Conservation (phyloP, 2,888 invertebrate genomes). For the Hydroisotoma schaefferi region DNA sequence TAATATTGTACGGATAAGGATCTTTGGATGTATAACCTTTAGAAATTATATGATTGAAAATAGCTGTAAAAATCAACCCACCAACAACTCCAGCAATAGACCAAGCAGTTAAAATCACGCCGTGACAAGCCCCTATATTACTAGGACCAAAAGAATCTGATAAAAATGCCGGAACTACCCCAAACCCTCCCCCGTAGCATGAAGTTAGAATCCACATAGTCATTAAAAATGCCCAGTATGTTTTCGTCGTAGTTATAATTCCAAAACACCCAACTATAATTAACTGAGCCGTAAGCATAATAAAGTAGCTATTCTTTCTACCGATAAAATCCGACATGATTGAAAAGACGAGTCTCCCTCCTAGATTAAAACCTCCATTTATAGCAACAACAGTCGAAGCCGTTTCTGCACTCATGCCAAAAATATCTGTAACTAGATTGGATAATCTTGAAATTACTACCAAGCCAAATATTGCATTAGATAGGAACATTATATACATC, state of each 20-base stretch:
- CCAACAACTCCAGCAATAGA: constrained; percentile 40
- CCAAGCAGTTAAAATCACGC: constrained; percentile 43
- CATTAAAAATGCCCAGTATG: constrained; percentile 38
- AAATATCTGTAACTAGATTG: constrained; percentile 43
- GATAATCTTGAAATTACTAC: constrained; percentile 43
- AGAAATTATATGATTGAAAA: constrained; percentile 21
- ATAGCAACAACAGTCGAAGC: constrained; percentile 42
- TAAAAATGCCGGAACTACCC: constrained; percentile 32
- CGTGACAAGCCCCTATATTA: constrained; percentile 43
- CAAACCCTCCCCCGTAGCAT: constrained; percentile 35
- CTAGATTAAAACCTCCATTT: constrained; percentile 45
- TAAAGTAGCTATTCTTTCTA: constrained; percentile 39
- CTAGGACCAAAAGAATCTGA: constrained; percentile 34
- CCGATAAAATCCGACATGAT: constrained; percentile 42
- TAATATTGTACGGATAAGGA: constrained; percentile 39
- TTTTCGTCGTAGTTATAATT: constrained; percentile 27
- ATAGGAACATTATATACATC: constrained; percentile 40
- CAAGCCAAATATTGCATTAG: constrained; percentile 42
- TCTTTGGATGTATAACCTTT: constrained; percentile 17
- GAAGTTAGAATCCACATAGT: constrained; percentile 37
- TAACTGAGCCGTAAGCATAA: constrained; percentile 38
- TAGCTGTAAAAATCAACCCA: constrained; percentile 37
- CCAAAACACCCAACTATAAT: constrained; percentile 31
- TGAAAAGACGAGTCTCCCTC: constrained; percentile 40
- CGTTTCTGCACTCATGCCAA: constrained; percentile 23